Base-by-base conservation (phyloP, 2,113 vertebrate species). In the Stictonetta naevosa region DNA sequence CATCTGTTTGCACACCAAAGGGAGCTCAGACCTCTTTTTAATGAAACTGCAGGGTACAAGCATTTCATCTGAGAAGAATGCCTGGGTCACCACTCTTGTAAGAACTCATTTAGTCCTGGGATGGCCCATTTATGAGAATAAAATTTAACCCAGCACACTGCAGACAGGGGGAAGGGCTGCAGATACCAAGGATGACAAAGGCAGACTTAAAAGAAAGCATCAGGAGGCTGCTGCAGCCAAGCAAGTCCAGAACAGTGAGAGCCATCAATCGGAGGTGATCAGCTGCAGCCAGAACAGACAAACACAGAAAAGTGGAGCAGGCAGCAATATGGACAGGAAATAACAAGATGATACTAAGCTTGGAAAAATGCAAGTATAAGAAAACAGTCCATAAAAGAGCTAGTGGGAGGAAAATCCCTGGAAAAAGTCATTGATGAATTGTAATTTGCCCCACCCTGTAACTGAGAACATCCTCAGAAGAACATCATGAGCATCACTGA, bases 321-420 rank as follows among this genome's bases (percentile, higher is more conserved):
- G 59, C 75, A 94, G 42, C 72, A 96, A 92, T 44, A 85, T 20
- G n/a, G 69, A 48, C 69, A 86, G 66, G 79, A 96, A 96, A 68
- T 59, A 95, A 16, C 75, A 90, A 78, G 58, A 89, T 2, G 21
- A 72, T 46, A 93, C 46, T 85, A 87, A 86, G 55, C 46, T 66
- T 85, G 44, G 42, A 66, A 95, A 95, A 95, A 63, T 77, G 34
- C 63, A 90, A 78, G n/a, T 59, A 56, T 28, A 62, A 92, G 26
- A 26, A 92, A 75, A 90, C 21, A 78, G 71, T 18, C 13, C n/a
- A 5, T 7, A 60, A 63, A 59, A 6, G 28, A 75, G n/a, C 48
- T 53, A 91, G 50, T 53, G 59, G 77, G 33, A 78, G n/a, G 21
- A 34, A 91, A 89, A 83, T 63, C 71, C 40, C 64, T 62, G 46